phyloP scores from a whole-genome alignment of 2,888 invertebrate genomes.

The Diloba caeruleocephala region DNA sequence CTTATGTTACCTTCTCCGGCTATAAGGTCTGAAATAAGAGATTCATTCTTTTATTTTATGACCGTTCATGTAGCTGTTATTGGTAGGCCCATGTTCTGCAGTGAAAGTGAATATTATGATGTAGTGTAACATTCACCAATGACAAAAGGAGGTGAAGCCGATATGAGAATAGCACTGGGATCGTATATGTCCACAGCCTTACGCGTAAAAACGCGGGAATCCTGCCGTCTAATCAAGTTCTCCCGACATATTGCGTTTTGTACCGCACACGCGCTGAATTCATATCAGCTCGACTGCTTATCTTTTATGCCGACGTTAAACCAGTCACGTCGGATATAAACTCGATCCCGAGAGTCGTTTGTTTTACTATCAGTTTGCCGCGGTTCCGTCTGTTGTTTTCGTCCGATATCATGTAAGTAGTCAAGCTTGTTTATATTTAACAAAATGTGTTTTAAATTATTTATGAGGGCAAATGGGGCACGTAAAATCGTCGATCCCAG shows the following conservation, averaged over 20 bases:
- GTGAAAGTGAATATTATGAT: no score
- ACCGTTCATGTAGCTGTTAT: no score
- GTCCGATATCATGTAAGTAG: not conserved
- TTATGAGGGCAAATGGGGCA: no score
- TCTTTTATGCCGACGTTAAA: constrained; percentile 63
- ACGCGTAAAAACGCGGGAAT: constrained; percentile 42
- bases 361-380: constrained; percentile 61
- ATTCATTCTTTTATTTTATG: no score
- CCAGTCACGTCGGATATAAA: constrained; percentile 73
- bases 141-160: no score
- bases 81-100: no score
- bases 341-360: constrained; percentile 62
- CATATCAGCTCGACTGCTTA: constrained; percentile 40
- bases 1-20: no score
- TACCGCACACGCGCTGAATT: constrained; percentile 53
- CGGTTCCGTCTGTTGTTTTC: constrained; percentile 23
- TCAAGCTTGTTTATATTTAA: no score
- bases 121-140: not conserved
- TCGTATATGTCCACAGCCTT: constrained; percentile 7
- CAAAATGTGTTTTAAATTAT: no score
- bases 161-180: no score
- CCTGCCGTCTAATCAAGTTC: constrained; percentile 47
- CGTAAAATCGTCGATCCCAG: no score
- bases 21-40: no score
- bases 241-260: constrained; percentile 60